Conservation (phyloP, 92 coral and sea anemone genomes). For the Epizoanthus fatuus region DNA sequence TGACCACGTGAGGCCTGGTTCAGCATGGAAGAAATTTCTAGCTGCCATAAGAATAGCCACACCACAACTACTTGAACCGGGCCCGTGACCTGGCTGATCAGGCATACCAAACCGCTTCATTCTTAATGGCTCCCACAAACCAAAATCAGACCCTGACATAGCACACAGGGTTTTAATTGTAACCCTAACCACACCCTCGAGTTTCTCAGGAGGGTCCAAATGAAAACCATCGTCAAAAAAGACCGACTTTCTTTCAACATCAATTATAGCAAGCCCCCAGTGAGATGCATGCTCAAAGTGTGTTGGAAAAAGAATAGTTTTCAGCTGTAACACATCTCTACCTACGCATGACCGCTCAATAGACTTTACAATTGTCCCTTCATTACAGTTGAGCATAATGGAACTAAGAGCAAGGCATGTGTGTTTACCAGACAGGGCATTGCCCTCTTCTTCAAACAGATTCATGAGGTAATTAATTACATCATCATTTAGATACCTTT, state of each 20-base stretch:
- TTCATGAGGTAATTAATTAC: slow-evolving; percentile 38
- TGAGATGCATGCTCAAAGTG: slow-evolving; percentile 31
- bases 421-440: not conserved
- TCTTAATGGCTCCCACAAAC: slow-evolving; percentile 23
- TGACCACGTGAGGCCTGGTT: slow-evolving; percentile 1
- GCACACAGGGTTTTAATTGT: slow-evolving; percentile 4
- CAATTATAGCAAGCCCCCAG: slow-evolving; percentile 48
- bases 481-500: slow-evolving; percentile 24
- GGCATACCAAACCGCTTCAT: slow-evolving; percentile 54
- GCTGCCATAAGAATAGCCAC: slow-evolving; percentile 51
- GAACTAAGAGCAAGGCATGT: slow-evolving; percentile 39
- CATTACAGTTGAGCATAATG: slow-evolving; percentile 1
- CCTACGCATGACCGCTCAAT: slow-evolving; percentile 10
- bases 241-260: slow-evolving; percentile 18
- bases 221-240: slow-evolving; percentile 38
- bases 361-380: slow-evolving; percentile 22
- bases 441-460: slow-evolving; percentile 40
- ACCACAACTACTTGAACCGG: slow-evolving; percentile 60
- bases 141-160: slow-evolving; percentile 15
- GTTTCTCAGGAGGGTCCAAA: slow-evolving; percentile 10
- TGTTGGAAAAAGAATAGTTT: slow-evolving; percentile 30
- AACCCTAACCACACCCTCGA: not conserved
- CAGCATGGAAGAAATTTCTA: slow-evolving; percentile 44
- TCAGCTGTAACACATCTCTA: slow-evolving; percentile 20
- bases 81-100: slow-evolving; percentile 38